These are phyloP conservation scores for Semicossyphus pulcher DNA, from an alignment of 2,113 vertebrate genomes.

Conservation along the genomic window DNA sequence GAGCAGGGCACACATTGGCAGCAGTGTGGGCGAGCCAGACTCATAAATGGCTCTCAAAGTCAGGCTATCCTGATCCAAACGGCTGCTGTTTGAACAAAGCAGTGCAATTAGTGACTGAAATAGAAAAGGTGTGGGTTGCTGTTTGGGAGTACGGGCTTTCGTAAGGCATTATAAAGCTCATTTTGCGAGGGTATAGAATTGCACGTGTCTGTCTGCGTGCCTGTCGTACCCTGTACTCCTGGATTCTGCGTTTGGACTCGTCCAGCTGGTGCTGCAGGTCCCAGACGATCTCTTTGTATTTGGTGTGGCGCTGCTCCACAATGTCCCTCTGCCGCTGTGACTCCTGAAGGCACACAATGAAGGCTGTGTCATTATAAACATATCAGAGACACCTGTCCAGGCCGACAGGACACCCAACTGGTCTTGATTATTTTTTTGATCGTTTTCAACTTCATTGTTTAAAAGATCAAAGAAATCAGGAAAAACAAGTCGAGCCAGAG, in stretches of 20 bases:
- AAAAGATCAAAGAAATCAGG: no score
- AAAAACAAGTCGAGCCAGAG: no score
- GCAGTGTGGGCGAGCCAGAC: constrained; percentile 62
- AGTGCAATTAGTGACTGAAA: constrained; percentile 58
- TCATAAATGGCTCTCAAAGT: constrained; percentile 63
- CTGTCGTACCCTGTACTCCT: constrained; percentile 84
- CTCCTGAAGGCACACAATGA: constrained; percentile 78
- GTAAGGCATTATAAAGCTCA: constrained; percentile 20
- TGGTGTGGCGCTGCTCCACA: constrained; percentile 84
- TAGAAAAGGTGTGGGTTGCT: constrained; percentile 55
- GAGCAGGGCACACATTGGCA: constrained; percentile 33
- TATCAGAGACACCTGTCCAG: neutral
- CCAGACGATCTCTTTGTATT: constrained; percentile 87
- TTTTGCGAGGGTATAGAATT: constrained; percentile 6
- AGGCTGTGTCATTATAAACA: neutral
- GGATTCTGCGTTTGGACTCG: constrained; percentile 84
- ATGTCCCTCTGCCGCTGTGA: constrained; percentile 82
- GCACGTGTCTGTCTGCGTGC: neutral
- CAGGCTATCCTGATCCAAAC: constrained; percentile 52
- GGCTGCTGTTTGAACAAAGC: constrained; percentile 52
- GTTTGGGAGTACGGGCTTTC: constrained; percentile 34
- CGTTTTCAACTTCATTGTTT: no score
- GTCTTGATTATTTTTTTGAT: no score
- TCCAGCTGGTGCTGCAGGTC: constrained; percentile 87
- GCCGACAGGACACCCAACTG: no score